Evolutionary conservation across 1,140 invertebrate species (phyloP).

Genomic region (Drosophila baimaii): DNA sequence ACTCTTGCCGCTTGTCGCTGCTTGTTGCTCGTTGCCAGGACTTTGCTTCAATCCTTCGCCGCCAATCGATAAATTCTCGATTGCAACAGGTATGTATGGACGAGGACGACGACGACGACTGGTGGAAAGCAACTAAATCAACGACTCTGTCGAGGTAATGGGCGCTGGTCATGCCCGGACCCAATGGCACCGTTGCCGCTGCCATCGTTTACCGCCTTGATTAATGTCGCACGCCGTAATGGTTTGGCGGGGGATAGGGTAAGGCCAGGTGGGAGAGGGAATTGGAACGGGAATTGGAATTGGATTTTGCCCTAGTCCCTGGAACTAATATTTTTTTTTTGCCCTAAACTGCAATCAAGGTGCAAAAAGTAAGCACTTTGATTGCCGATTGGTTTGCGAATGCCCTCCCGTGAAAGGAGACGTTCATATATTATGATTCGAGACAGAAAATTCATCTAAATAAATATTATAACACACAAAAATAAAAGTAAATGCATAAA

Average conservation of each 20-base stretch:
- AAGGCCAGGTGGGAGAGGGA: no score
- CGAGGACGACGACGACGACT: no score
- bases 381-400: constrained; percentile 14
- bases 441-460: not conserved
- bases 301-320: constrained; percentile 11
- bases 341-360: constrained; percentile 48
- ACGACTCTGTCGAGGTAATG: constrained; percentile 56
- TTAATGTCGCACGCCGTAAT: constrained; percentile 51
- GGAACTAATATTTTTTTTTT: not conserved
- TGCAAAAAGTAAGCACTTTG: constrained; percentile 4
- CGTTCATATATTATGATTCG: no score
- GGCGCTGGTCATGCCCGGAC: constrained; percentile 51
- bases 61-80: constrained; percentile 67
- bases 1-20: no score
- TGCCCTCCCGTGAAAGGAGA: not conserved
- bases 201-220: constrained; percentile 58
- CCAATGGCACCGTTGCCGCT: constrained; percentile 56
- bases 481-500: no score
- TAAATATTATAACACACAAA: no score
- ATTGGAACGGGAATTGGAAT: constrained; percentile 8
- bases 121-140: constrained; percentile 61
- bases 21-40: constrained; percentile 22
- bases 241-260: constrained; percentile 3
- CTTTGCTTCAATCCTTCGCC: not conserved
- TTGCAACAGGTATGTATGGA: no score